These are phyloP conservation scores for Campylomormyrus tamandua DNA, from an alignment of 2,113 vertebrate species.

Conservation along the genomic window DNA sequence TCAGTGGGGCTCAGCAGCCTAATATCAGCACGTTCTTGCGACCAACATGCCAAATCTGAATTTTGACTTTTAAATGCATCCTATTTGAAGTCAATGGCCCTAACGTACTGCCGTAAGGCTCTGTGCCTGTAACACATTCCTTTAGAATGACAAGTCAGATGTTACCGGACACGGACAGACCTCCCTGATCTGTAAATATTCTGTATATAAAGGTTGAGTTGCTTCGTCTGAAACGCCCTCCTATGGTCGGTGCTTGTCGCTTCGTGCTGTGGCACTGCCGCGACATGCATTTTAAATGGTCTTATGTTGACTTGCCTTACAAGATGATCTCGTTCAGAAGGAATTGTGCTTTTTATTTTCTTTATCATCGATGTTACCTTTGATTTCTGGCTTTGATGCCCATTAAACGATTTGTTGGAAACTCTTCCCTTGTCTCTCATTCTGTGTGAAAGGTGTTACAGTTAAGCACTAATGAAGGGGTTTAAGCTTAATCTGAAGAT, in stretches of 20 bases:
- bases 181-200: slow-evolving; percentile 45
- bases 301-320: slow-evolving; percentile 36
- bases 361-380: slow-evolving; percentile 40
- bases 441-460: not conserved
- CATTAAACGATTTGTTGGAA: slow-evolving; percentile 48
- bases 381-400: slow-evolving; percentile 48
- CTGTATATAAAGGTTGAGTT: slow-evolving; percentile 39
- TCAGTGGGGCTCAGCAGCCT: slow-evolving; percentile 25
- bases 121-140: slow-evolving; percentile 43
- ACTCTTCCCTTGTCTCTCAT: slow-evolving; percentile 33
- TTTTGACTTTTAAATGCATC: slow-evolving; percentile 14
- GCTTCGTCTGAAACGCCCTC: slow-evolving; percentile 18
- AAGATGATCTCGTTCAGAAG: slow-evolving; percentile 27
- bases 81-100: slow-evolving; percentile 31
- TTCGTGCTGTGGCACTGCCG: slow-evolving; percentile 26
- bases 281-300: slow-evolving; percentile 34
- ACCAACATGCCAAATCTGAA: slow-evolving; percentile 1
- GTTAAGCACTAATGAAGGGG: no score
- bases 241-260: not conserved
- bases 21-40: slow-evolving; percentile 44
- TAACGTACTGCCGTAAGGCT: slow-evolving; percentile 37
- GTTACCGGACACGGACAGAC: slow-evolving; percentile 33
- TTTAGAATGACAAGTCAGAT: slow-evolving; percentile 45
- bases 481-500: no score
- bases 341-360: slow-evolving; percentile 39